Conservation (phyloP, 2,797 vertebrate genomes). For the Pseudomugil gertrudae region DNA sequence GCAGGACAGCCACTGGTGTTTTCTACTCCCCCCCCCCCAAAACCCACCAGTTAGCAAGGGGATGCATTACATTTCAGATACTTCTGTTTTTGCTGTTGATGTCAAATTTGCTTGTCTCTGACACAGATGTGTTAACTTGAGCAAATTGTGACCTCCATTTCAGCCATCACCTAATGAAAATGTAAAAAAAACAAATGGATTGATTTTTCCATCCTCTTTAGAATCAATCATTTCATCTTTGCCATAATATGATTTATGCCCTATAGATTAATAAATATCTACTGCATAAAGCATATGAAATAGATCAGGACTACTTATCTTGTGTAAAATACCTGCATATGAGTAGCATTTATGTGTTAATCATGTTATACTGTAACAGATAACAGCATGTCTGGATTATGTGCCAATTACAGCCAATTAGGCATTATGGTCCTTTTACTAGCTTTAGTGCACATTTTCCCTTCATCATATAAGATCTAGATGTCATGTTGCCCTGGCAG, state of each 20-base stretch:
- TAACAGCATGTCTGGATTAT: background rate
- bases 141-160: constrained; percentile 57
- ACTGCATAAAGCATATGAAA: background rate
- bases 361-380: background rate
- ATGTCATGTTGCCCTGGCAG: constrained; percentile 49
- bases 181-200: constrained; percentile 5
- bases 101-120: too few relatives aligned
- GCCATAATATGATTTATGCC: background rate
- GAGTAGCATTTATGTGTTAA: constrained; percentile 26
- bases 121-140: constrained; percentile 65
- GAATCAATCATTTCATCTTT: background rate
- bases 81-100: constrained; percentile 41
- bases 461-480: constrained; percentile 44
- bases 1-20: background rate
- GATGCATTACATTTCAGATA: constrained; percentile 46
- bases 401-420: constrained; percentile 3
- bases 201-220: background rate
- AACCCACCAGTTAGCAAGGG: constrained; percentile 38
- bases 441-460: constrained; percentile 36
- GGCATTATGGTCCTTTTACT: constrained; percentile 22
- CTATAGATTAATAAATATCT: background rate
- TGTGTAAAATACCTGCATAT: background rate
- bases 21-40: background rate
- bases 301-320: background rate
- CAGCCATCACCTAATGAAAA: constrained; percentile 37